Conservation (phyloP, 2,113 vertebrate species). For the Pleuronectes platessa region DNA sequence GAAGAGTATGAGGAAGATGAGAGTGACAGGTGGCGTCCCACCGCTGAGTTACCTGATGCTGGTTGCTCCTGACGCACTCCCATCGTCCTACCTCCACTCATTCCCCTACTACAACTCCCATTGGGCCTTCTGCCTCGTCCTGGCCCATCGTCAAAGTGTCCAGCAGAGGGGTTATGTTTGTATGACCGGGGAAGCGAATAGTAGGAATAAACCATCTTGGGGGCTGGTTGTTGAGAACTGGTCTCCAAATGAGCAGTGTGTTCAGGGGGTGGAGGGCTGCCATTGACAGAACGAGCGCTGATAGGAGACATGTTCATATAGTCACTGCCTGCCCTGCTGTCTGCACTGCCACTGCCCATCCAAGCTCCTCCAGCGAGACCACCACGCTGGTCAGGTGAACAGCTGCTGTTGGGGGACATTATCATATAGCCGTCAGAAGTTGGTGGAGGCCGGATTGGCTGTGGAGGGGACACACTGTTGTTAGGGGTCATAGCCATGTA, state of each 20-base stretch:
- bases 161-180: conserved; percentile 73
- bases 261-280: conserved; percentile 76
- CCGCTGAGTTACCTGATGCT: conserved; percentile 33
- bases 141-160: conserved; percentile 73
- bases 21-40: conserved; percentile 73
- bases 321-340: conserved; percentile 78
- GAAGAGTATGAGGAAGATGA: conserved; percentile 85
- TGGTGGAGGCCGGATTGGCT: conserved; percentile 76
- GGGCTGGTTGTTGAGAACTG: conserved; percentile 70
- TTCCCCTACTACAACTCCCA: conserved; percentile 54
- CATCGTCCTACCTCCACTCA: conserved; percentile 47
- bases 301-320: conserved; percentile 89
- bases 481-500: conserved; percentile 85
- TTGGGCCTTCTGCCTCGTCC: conserved; percentile 73
- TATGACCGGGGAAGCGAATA: conserved; percentile 84
- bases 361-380: conserved; percentile 68
- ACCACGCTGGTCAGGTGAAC: conserved; percentile 82
- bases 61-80: conserved; percentile 58
- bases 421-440: conserved; percentile 83
- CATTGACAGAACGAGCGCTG: conserved; percentile 76
- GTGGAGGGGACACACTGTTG: conserved; percentile 84
- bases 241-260: conserved; percentile 55
- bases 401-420: conserved; percentile 85
- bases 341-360: conserved; percentile 77
- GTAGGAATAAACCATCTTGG: conserved; percentile 84